Evolutionary conservation across 2,113 vertebrate species (phyloP).

Genomic region (Paramormyrops kingsleyae): DNA sequence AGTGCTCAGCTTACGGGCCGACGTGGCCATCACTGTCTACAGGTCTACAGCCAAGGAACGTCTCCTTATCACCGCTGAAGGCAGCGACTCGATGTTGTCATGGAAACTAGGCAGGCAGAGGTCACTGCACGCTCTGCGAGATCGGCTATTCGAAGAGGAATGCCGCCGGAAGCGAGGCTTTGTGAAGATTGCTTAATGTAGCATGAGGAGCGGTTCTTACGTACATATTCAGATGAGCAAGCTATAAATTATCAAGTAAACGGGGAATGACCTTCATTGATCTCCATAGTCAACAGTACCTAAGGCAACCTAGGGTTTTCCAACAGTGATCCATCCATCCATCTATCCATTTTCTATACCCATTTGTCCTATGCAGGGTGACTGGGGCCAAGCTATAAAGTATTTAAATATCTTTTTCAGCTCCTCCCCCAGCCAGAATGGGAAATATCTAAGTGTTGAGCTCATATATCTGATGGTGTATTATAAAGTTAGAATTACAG

Average conservation of each 20-base stretch:
- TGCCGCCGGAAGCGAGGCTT: neutral
- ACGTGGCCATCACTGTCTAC: neutral
- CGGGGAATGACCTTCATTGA: neutral
- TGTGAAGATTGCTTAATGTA: neutral
- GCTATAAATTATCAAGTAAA: neutral
- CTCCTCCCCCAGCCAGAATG: neutral
- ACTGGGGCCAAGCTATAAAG: neutral
- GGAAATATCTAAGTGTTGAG: neutral
- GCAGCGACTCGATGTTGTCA: conserved; percentile 53
- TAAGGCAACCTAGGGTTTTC: neutral
- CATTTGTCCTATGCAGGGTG: neutral
- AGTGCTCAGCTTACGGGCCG: neutral
- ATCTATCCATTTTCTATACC: neutral
- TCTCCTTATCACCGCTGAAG: conserved; percentile 28
- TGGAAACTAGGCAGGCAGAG: conserved; percentile 59
- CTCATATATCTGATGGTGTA: neutral
- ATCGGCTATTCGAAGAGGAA: neutral
- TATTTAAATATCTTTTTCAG: neutral
- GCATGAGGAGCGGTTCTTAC: neutral
- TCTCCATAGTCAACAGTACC: neutral
- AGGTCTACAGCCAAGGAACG: conserved; percentile 29
- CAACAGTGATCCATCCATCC: neutral
- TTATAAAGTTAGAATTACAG: neutral
- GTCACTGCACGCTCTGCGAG: conserved; percentile 31
- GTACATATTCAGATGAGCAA: neutral